phyloP scores from a whole-genome alignment of 1,140 invertebrate species.

The Ridgeia piscesae region DNA sequence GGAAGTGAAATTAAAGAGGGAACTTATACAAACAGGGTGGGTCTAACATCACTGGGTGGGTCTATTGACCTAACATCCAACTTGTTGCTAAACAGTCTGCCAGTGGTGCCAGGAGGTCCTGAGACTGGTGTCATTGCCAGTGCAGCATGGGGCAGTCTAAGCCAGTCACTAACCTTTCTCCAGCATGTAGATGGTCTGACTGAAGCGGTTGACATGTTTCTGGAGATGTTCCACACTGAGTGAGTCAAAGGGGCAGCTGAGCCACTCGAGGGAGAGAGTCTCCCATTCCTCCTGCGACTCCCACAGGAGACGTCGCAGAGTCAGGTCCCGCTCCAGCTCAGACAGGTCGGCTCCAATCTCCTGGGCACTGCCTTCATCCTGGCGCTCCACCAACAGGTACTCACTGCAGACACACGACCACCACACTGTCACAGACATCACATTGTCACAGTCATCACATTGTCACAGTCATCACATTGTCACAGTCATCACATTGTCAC shows the following conservation, averaged over 20 bases:
- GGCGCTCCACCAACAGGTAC: slow-evolving; percentile 42
- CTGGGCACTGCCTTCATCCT: slow-evolving; percentile 45
- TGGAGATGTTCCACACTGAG: slow-evolving; percentile 53
- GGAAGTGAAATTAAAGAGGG: too few species aligned
- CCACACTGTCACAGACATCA: background rate
- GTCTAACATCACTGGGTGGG: too few species aligned
- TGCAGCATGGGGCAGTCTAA: background rate
- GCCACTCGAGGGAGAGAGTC: slow-evolving; percentile 51
- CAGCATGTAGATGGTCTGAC: slow-evolving; percentile 56
- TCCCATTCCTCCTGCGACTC: slow-evolving; percentile 54
- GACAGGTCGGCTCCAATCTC: slow-evolving; percentile 52
- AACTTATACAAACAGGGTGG: too few species aligned
- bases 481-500: background rate
- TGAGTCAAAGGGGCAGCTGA: slow-evolving; percentile 51
- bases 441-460: background rate
- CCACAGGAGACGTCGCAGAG: slow-evolving; percentile 53
- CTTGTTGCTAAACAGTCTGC: background rate
- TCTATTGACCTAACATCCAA: too few species aligned
- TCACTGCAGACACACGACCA: slow-evolving; percentile 34
- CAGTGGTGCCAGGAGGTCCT: background rate
- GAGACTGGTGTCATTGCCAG: background rate
- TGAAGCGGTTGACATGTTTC: slow-evolving; percentile 56
- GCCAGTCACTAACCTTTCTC: slow-evolving; percentile 48
- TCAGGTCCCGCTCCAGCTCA: slow-evolving; percentile 55
- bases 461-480: too few species aligned